Conservation (phyloP, 2,797 vertebrate genomes). For the Clarias platycephalus region DNA sequence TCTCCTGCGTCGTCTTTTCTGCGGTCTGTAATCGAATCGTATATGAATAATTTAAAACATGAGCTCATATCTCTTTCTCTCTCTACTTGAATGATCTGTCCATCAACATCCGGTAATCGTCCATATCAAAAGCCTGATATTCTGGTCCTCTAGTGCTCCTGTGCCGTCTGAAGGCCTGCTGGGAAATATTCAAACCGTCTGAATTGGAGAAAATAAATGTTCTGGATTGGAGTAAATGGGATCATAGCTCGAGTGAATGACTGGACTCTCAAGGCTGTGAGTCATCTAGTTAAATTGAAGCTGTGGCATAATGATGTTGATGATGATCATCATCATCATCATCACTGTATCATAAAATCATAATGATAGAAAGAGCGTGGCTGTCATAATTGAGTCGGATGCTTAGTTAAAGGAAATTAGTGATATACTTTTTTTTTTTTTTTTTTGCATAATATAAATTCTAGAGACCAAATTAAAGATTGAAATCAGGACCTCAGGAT, state of each 20-base stretch:
- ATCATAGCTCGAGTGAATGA: conserved; percentile 19
- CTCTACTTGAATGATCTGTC: conserved; percentile 26
- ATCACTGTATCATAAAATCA: conserved; percentile 31
- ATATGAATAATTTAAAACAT: conserved; percentile 43
- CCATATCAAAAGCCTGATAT: conserved; percentile 43
- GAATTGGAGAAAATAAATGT: conserved; percentile 36
- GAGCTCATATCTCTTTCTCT: conserved; percentile 6
- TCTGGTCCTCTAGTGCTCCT: conserved; percentile 36
- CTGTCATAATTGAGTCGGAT: conserved; percentile 34
- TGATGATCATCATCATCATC: background rate
- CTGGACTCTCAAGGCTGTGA: conserved; percentile 22
- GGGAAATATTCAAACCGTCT: conserved; percentile 47
- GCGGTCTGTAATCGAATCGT: conserved; percentile 27
- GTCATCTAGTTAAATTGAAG: conserved; percentile 27
- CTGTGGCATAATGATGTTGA: conserved; percentile 38
- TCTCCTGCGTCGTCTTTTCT: conserved; percentile 18
- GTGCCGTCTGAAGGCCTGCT: conserved; percentile 36
- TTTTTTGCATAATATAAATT: conserved; percentile 18
- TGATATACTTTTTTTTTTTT: background rate
- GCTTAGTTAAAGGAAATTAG: conserved; percentile 18
- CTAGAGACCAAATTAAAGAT: background rate
- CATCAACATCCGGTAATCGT: conserved; percentile 25
- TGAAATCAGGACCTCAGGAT: background rate
- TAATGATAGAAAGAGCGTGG: conserved; percentile 45
- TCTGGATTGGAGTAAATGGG: conserved; percentile 35